Evolutionary conservation across 2,888 invertebrate species (phyloP), one percentile per base, ranked within the genome.

Genomic region (Tridacna gigas): DNA sequence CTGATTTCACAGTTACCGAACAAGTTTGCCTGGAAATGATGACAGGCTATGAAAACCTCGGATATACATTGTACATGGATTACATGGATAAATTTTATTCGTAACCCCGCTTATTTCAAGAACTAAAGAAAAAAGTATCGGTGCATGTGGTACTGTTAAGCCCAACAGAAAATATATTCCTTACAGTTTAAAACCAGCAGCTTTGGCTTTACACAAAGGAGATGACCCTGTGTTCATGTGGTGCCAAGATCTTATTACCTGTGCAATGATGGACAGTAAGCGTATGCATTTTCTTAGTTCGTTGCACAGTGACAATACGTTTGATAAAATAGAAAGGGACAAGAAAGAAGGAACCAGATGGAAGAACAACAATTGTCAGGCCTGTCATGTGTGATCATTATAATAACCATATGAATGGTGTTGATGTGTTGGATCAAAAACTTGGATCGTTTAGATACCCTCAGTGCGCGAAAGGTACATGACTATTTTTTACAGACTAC

Each of bases 121-220:
- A 66, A 79, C 47, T 79, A 65, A 75, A 74, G n/a, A 18, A 25
- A n/a, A 37, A 13, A 75, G 82, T 20, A 79, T 82, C 22, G 82
- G 79, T 11, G 82, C 82, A 66, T 66, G 69, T 71, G 79, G 79
- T 28, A 79, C 76, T 11, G 79, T 75, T 3, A 79, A 76, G 26
- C 28, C 63, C 20, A 79, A 79, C 47, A 74, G 79, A n/a, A 82
- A 82, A 51, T 73, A 63, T 25, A 82, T 79, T 75, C 82, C 74
- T 0, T 18, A 7, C 26, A 74, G 74, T 18, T 18, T 79, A 5
- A 61, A 79, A 22, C 75, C 79, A 25, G 12, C 26, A 26, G 15
- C 7, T 25, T 69, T 28, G 37, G 13, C 69, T 15, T 28, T 69
- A 28, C 13, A 69, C 11, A 69, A 69, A 69, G 69, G 69, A 11